Percentiles rank a stretch among this genome's conserved stretches.
Conservation (phyloP, 2,888 invertebrate species). For the Bursaphelenchus okinawaensis region DNA sequence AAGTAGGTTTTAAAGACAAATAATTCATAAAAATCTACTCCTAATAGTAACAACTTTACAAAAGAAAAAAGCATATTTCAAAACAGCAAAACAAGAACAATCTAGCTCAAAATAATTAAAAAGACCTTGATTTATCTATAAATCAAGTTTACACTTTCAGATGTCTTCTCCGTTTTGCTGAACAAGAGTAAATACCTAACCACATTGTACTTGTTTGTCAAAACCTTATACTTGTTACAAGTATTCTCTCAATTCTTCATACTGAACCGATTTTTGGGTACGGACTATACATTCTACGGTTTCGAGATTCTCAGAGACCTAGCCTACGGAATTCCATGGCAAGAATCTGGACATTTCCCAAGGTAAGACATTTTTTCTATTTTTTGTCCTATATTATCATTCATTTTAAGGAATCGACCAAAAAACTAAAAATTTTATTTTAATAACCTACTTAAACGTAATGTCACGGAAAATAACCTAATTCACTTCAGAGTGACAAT, state of each 20-base stretch:
- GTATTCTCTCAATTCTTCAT: conserved; percentile 57
- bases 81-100: too few relatives aligned
- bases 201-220: conserved; percentile 45
- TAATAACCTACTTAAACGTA: too few relatives aligned
- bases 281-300: conserved; percentile 58
- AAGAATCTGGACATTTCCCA: conserved; percentile 58
- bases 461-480: background rate
- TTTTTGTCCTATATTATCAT: background rate
- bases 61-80: too few relatives aligned
- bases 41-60: too few relatives aligned
- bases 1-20: too few relatives aligned
- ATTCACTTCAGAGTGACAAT: conserved; percentile 55
- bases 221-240: conserved; percentile 50
- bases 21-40: too few relatives aligned
- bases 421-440: conserved; percentile 4
- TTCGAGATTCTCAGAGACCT: conserved; percentile 57
- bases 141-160: conserved; percentile 31
- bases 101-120: too few relatives aligned
- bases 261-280: conserved; percentile 57
- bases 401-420: background rate
- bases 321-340: conserved; percentile 55
- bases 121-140: background rate
- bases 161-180: conserved; percentile 47
- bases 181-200: conserved; percentile 55
- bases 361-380: conserved; percentile 26